These are phyloP conservation scores for Toxonevra muliebris DNA, from an alignment of 2,888 invertebrate species.

Conservation along the genomic window DNA sequence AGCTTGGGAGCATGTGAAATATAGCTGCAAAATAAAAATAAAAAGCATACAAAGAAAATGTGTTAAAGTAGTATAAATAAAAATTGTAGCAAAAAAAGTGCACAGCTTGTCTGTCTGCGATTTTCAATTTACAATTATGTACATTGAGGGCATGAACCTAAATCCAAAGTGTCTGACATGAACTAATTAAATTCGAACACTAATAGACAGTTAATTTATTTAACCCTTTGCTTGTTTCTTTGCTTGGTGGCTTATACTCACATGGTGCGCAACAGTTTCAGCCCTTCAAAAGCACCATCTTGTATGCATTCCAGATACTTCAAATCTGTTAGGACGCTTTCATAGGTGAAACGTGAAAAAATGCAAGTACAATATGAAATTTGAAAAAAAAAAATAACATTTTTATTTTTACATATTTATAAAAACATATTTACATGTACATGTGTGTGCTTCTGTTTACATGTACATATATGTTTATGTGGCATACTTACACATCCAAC, in stretches of 20 bases:
- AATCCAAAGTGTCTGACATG: neutral
- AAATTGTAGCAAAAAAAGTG: neutral
- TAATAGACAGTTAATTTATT: too few species aligned
- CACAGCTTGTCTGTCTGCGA: too few species aligned
- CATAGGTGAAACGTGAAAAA: slow-evolving; percentile 7
- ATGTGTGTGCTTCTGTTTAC: neutral
- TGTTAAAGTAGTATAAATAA: slow-evolving; percentile 6
- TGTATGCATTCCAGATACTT: slow-evolving; percentile 59
- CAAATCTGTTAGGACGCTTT: slow-evolving; percentile 56
- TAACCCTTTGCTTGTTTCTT: too few species aligned
- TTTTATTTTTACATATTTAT: slow-evolving; percentile 4
- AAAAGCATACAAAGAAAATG: slow-evolving; percentile 7
- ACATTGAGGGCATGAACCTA: neutral
- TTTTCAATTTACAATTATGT: too few species aligned
- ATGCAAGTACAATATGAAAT: too few species aligned
- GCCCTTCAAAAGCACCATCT: slow-evolving; percentile 59
- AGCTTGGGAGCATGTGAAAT: slow-evolving; percentile 75
- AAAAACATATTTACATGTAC: neutral
- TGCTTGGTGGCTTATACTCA: slow-evolving; percentile 38
- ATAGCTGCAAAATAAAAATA: slow-evolving; percentile 67
- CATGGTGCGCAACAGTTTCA: slow-evolving; percentile 56
- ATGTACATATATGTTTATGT: neutral
- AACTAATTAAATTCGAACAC: too few species aligned
- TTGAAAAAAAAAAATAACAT: slow-evolving; percentile 21
- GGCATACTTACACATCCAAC: slow-evolving; percentile 58